A percentile compares a stretch with the other conserved stretches of the same genome.
Evolutionary conservation across 2,888 invertebrate genomes (phyloP).

Genomic region (Oligia strigilis): DNA sequence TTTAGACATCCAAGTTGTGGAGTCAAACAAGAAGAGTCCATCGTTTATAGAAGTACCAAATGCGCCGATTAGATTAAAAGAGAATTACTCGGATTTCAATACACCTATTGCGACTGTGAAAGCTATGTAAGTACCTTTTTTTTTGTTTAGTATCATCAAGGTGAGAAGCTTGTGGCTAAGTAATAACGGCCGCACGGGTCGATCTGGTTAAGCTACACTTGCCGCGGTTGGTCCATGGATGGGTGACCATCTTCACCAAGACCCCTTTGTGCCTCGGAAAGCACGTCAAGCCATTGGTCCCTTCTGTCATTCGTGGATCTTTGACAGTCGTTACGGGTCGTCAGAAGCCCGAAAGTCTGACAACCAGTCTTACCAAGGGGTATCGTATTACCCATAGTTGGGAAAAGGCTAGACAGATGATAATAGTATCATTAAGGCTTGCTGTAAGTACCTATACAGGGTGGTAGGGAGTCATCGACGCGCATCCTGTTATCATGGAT

Average conservation of each 20-base stretch:
- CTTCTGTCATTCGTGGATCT: too few species aligned
- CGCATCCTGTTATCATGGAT: background rate
- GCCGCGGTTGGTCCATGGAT: background rate
- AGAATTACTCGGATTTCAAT: constrained; percentile 94
- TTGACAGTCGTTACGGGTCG: background rate
- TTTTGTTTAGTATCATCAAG: background rate
- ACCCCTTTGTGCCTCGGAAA: background rate
- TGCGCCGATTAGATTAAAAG: constrained; percentile 92
- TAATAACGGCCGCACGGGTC: background rate
- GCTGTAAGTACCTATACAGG: background rate
- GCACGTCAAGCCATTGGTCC: background rate
- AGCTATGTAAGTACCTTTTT: constrained; percentile 91
- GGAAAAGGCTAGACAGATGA: background rate
- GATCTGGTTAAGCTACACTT: background rate
- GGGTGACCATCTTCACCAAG: background rate
- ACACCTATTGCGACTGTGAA: constrained; percentile 92
- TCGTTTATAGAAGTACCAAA: constrained; percentile 92
- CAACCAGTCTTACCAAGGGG: background rate
- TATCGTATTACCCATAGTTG: background rate
- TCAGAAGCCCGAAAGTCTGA: background rate
- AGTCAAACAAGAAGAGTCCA: constrained; percentile 96
- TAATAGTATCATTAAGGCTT: background rate
- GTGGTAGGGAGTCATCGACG: background rate
- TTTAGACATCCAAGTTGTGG: constrained; percentile 95
- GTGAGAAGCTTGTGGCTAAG: too few species aligned